Base-by-base conservation (phyloP, 2,113 vertebrate genomes). In the Podocnemis expansa region DNA sequence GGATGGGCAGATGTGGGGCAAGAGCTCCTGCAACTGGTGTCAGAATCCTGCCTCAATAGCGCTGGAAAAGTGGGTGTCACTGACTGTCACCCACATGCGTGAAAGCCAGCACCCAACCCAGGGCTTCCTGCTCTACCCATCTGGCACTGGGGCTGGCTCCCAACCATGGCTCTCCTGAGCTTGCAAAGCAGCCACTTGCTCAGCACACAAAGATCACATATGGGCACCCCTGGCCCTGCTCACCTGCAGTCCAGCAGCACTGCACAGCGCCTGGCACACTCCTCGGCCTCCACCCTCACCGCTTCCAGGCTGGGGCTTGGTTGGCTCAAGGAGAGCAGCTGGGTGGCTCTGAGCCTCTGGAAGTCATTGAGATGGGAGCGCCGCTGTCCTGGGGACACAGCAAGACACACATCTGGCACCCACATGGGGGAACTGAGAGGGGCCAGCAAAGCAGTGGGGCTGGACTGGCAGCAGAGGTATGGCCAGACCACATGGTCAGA, bases 361-460 rank as follows among this genome's bases (percentile, higher is more conserved):
- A 99, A 99, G 92, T 99, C 99, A 95, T 99, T 99, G 80, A 99
- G 96, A 5, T 98, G 97, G 34, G 99, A 99, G 82, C 98, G 98
- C 86, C 97, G 96, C 58, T n/a, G 43, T 97, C 99, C 99, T 84
- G 9, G 21, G 82, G 76, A 24, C 0, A 76, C 2, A 43, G 45
- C 41, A 73, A 14, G 54, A 31, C 58, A 78, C 31, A 78, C 88
- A 0, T 19, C 63, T 76, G 58, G 43, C 83, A 80, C 89, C 31
- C 41, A 51, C 8, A 5, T 29, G 12, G 47, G 5, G 34, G 27
- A 52, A n/a, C 49, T 31, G 5, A 34, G 78, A 31, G 47, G 78
- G 6, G 21, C 73, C 22, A 11, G 38, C 11, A 2, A 76, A 14
- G 41, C 73, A 76, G 24, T 27, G 38, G 73, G 73, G 73, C 41